Evolutionary conservation across 2,113 vertebrate genomes (phyloP).

Genomic region (Vanacampus margaritifer): DNA sequence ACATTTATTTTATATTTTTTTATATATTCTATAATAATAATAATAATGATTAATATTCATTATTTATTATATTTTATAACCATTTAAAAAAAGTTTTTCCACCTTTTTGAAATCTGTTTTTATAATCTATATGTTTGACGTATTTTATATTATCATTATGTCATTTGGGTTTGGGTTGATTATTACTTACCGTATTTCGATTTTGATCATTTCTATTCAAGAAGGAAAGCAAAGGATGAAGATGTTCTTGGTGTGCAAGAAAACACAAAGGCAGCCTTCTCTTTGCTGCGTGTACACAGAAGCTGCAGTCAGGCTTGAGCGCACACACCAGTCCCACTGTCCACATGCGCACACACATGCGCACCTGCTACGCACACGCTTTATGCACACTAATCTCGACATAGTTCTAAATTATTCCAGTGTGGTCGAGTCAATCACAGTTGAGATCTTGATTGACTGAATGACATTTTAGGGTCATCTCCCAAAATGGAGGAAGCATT

Average conservation of each 20-base stretch:
- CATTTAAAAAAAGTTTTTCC: too few species aligned
- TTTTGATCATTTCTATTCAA: background rate
- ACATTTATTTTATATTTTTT: too few species aligned
- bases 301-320: background rate
- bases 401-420: background rate
- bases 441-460: background rate
- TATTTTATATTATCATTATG: background rate
- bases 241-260: background rate
- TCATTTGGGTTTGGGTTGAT: background rate
- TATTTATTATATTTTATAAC: too few species aligned
- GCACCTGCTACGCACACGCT: constrained; percentile 45
- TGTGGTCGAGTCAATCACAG: background rate
- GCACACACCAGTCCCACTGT: constrained; percentile 40
- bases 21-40: too few species aligned
- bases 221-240: background rate
- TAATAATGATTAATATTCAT: too few species aligned
- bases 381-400: constrained; percentile 5
- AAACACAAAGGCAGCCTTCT: constrained; percentile 62
- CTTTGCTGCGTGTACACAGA: constrained; percentile 7
- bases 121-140: too few species aligned
- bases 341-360: constrained; percentile 42
- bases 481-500: too few species aligned
- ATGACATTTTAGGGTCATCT: background rate
- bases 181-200: background rate
- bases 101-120: too few species aligned